A percentile compares a stretch with the other conserved stretches of the same genome.
phyloP scores from a whole-genome alignment of 2,113 vertebrate species.

The Nibea albiflora region DNA sequence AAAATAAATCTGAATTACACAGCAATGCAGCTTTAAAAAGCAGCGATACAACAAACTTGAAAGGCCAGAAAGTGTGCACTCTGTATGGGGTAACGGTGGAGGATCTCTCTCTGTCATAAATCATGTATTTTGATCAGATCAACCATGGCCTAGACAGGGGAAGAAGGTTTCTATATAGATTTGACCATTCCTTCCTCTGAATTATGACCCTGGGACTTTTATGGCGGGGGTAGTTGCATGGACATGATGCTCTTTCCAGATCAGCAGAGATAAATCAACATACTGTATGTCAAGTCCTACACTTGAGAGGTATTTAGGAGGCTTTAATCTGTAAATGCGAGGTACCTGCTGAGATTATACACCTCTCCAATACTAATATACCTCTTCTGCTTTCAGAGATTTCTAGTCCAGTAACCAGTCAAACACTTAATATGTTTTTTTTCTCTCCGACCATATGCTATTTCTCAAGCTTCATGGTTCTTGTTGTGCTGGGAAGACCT shows the following conservation, averaged over 20 bases:
- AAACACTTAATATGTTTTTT: slow-evolving; percentile 53
- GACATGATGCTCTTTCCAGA: slow-evolving; percentile 71
- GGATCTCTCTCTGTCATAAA: slow-evolving; percentile 32
- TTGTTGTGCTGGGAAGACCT: slow-evolving; percentile 70
- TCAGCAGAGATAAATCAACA: slow-evolving; percentile 27
- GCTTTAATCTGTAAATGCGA: slow-evolving; percentile 48
- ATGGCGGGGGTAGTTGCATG: slow-evolving; percentile 14
- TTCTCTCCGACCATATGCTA: slow-evolving; percentile 45
- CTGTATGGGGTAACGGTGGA: neutral
- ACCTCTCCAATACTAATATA: slow-evolving; percentile 31
- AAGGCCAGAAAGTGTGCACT: neutral
- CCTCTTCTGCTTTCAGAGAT: slow-evolving; percentile 15
- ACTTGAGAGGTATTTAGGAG: slow-evolving; percentile 29
- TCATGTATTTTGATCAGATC: slow-evolving; percentile 48
- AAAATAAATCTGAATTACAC: slow-evolving; percentile 6
- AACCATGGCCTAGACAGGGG: neutral
- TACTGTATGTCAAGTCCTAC: neutral
- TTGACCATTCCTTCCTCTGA: slow-evolving; percentile 30
- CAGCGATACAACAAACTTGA: neutral
- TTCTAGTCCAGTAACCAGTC: slow-evolving; percentile 22
- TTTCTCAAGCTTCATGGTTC: slow-evolving; percentile 51
- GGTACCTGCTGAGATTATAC: slow-evolving; percentile 51
- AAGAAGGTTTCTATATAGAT: slow-evolving; percentile 28
- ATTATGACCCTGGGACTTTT: slow-evolving; percentile 44
- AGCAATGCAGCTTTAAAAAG: slow-evolving; percentile 6